A percentile compares a stretch with the other conserved stretches of the same genome.
These are phyloP conservation scores for Geopemphigus sp. DNA, from an alignment of 1,140 invertebrate genomes.

Conservation along the genomic window DNA sequence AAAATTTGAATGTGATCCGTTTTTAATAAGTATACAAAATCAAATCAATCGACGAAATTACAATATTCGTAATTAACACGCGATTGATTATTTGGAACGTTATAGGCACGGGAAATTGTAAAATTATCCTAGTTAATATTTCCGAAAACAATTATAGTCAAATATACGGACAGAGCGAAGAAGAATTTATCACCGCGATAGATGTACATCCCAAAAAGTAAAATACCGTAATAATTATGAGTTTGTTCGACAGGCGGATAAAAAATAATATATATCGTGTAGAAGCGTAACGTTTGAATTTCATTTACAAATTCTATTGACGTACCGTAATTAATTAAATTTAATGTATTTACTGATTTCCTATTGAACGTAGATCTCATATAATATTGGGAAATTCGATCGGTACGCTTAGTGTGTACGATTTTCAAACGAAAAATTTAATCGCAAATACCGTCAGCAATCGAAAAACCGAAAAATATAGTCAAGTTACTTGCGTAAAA, in stretches of 20 bases:
- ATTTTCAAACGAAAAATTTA: background rate
- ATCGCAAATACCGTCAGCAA: background rate
- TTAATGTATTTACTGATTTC: no score
- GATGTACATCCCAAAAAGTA: background rate
- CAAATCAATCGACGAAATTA: no score
- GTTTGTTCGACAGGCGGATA: background rate
- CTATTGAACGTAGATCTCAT: background rate
- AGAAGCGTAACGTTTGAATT: no score
- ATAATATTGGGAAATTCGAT: background rate
- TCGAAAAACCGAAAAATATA: background rate
- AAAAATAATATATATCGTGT: no score
- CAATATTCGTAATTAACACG: no score
- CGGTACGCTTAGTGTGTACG: background rate
- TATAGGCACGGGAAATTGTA: constrained; percentile 20
- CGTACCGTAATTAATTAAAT: no score
- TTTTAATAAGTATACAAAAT: constrained; percentile 4
- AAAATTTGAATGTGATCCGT: background rate
- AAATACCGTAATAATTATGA: background rate
- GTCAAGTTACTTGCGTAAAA: background rate
- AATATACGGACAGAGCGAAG: background rate
- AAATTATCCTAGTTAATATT: constrained; percentile 12
- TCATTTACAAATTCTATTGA: no score
- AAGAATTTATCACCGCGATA: background rate
- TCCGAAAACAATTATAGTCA: background rate
- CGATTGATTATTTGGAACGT: no score